Evolutionary conservation across 2,113 vertebrate species (phyloP).

Genomic region (Mus spicilegus): DNA sequence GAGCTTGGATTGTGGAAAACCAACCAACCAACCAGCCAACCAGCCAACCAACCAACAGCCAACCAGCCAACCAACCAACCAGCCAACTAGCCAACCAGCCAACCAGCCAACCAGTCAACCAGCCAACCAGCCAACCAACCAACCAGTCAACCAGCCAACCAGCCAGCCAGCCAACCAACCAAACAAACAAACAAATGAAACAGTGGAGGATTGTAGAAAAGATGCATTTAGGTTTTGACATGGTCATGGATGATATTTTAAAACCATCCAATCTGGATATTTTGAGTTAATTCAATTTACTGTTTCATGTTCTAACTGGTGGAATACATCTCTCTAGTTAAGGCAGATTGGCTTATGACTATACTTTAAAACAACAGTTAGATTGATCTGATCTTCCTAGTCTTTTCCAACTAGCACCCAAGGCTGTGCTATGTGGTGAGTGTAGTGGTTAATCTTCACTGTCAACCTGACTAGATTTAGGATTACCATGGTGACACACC

Average conservation of each 20-base stretch:
- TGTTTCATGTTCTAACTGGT: not conserved
- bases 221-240: conserved; percentile 9
- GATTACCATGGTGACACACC: not conserved
- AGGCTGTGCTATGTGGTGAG: not conserved
- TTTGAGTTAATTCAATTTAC: conserved; percentile 5
- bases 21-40: too few relatives aligned
- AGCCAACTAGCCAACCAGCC: too few relatives aligned
- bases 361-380: not conserved
- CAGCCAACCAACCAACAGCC: not conserved
- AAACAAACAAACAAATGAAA: conserved; percentile 8
- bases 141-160: too few relatives aligned
- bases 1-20: conserved; percentile 57
- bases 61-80: too few relatives aligned
- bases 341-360: not conserved
- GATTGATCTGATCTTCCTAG: not conserved
- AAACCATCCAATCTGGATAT: not conserved
- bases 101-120: too few relatives aligned
- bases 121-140: too few relatives aligned
- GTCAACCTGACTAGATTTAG: not conserved
- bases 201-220: not conserved
- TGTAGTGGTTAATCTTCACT: not conserved
- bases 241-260: accelerated
- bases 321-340: not conserved
- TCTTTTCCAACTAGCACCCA: conserved; percentile 34
- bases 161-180: too few relatives aligned